phyloP scores from a whole-genome alignment of 2,888 invertebrate species.

The Nemurella pictetii region DNA sequence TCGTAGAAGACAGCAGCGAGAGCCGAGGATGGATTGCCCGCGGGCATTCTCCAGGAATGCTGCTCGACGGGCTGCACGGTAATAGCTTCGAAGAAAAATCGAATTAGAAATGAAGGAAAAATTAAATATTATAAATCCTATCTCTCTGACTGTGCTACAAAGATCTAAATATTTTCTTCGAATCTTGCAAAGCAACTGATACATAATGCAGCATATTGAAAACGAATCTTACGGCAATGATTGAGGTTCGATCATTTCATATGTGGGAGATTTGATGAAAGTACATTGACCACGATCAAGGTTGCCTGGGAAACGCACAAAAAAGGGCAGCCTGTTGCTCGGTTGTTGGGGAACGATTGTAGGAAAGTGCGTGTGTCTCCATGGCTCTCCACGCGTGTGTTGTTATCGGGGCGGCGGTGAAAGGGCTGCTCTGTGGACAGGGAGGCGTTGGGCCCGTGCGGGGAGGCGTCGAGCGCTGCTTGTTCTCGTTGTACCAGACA shows the following conservation, averaged over 20 bases:
- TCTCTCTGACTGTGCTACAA: background rate
- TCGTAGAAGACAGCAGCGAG: background rate
- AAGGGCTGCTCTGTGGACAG: background rate
- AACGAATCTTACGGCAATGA: background rate
- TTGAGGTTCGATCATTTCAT: background rate
- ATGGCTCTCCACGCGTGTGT: background rate
- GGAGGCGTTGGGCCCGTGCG: background rate
- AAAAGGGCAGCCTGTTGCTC: background rate
- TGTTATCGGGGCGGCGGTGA: background rate
- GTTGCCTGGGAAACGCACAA: background rate
- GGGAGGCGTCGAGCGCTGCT: background rate
- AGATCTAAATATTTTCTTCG: background rate
- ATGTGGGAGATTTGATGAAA: background rate
- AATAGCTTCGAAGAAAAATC: background rate
- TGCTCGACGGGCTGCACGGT: background rate
- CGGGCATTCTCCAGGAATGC: background rate
- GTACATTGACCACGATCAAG: conserved; percentile 23
- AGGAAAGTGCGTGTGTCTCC: background rate
- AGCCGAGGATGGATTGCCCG: background rate
- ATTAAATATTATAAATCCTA: background rate
- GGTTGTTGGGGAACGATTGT: background rate
- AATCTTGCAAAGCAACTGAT: background rate
- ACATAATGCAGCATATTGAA: background rate
- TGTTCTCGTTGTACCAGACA: background rate
- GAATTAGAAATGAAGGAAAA: background rate